Base-by-base conservation (phyloP, 2,888 invertebrate genomes). In the Apotomis turbidana region DNA sequence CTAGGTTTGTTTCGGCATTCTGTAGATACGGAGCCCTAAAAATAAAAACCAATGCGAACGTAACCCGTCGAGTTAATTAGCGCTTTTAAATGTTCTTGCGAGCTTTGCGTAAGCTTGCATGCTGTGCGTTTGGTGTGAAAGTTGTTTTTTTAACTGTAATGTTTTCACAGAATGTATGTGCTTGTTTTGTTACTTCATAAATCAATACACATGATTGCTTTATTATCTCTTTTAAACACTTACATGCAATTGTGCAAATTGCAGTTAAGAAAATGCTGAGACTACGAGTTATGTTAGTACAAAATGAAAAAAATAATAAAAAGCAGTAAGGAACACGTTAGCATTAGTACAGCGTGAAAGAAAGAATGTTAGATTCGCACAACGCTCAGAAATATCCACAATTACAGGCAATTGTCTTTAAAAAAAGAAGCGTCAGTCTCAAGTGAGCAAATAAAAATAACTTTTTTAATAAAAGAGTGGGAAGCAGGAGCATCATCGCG, bases 391-490 rank as follows among this genome's bases (percentile, higher is more conserved):
- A 13, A 58, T n/a, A 44, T 13, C 4, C 55, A 62, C 55, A 69
- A 69, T 57, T 49, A 61, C 61, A 46, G 12, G 44, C 44, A 68
- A 69, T 55, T 49, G 64, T 58, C 70, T 64, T 57, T n/a, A n/a
- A 66, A 68, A 67, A 68, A 36, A 46, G 38, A 58, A 68, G 38
- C 68, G 68, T 46, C 66, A 8, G 55, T 46, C 44, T 55, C 66
- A 57, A 57, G 51, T 49, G 54, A n/a, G 49, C 49, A 38, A 59
- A 64, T 51, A 69, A 54, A 72, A 71, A 59, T 59, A 72, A 36
- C 36, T 63, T 72, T 72, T 68, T 59, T 49, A 68, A 72, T 72
- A 62, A 68, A 72, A 72, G 66, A 38, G 61, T n/a, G 51, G 60
- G 49, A 62, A 57, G 57, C 10, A 67, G 13, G 66, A 67, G 68